Conservation (phyloP, 2,113 vertebrate species). For the Heterotis niloticus region DNA sequence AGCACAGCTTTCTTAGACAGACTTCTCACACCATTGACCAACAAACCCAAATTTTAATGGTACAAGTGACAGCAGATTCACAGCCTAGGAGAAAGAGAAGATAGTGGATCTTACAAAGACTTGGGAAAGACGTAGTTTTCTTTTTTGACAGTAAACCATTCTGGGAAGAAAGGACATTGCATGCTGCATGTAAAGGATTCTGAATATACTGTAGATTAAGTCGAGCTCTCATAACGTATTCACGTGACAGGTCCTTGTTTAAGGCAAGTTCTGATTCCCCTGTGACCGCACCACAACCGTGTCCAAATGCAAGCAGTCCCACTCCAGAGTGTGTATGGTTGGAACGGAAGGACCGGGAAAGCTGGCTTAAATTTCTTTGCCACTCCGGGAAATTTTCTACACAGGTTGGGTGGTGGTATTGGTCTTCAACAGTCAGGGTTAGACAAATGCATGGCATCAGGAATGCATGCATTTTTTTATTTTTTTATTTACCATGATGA, state of each 20-base stretch:
- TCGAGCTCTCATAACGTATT: too few relatives aligned
- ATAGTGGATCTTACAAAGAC: neutral
- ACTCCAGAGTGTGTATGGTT: neutral
- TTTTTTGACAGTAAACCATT: neutral
- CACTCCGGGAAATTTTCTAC: neutral
- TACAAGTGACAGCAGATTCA: constrained; percentile 10
- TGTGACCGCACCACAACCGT: neutral
- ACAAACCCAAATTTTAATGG: constrained; percentile 27
- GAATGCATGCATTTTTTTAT: too few relatives aligned
- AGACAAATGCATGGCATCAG: too few relatives aligned
- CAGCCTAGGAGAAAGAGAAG: constrained; percentile 8
- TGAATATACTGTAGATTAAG: neutral
- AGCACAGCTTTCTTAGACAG: constrained; percentile 11
- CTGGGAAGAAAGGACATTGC: neutral
- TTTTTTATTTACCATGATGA: too few relatives aligned
- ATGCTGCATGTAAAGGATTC: constrained; percentile 4
- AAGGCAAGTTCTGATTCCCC: neutral
- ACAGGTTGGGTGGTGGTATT: neutral
- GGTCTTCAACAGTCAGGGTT: neutral
- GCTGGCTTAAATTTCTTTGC: neutral
- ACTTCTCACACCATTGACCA: constrained; percentile 23
- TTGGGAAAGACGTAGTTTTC: neutral
- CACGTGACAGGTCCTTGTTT: too few relatives aligned
- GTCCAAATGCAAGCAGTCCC: neutral
- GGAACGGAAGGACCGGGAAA: neutral